Conservation (phyloP, 2,797 vertebrate species). For the Remorina albescens region DNA sequence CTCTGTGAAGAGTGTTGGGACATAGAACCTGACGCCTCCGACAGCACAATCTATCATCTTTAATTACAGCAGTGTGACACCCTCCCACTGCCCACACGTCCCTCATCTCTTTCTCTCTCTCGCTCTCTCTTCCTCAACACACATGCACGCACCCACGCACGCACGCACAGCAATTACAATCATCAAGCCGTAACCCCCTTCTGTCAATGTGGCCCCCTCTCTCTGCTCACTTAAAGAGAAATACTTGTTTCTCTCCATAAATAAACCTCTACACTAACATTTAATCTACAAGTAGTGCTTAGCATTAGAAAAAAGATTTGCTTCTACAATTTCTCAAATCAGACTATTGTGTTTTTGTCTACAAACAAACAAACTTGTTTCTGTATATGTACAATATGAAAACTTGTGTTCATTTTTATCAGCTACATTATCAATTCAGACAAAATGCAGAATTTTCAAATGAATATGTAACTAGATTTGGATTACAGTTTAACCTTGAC, state of each 20-base stretch:
- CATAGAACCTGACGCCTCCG: slow-evolving; percentile 71
- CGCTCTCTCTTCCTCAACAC: slow-evolving; percentile 30
- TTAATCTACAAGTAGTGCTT: background rate
- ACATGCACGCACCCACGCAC: slow-evolving; percentile 44
- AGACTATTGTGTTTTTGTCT: background rate
- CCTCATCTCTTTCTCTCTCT: slow-evolving; percentile 52
- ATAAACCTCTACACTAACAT: background rate
- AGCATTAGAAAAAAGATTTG: background rate
- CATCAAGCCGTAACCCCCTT: slow-evolving; percentile 76
- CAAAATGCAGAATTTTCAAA: background rate
- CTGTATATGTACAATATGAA: background rate
- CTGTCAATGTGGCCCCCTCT: slow-evolving; percentile 56
- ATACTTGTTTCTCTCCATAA: slow-evolving; percentile 28
- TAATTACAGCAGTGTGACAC: slow-evolving; percentile 83
- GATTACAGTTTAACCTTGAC: background rate
- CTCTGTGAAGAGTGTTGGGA: slow-evolving; percentile 69
- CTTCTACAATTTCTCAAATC: background rate
- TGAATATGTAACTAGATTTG: background rate
- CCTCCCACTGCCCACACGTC: slow-evolving; percentile 68
- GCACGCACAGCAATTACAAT: slow-evolving; percentile 72
- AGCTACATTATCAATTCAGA: background rate
- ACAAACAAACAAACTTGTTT: background rate
- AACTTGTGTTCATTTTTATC: background rate
- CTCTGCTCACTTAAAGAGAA: slow-evolving; percentile 37
- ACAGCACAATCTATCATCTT: slow-evolving; percentile 87